Base-by-base conservation (phyloP, 2,888 invertebrate species). In the Pyrgus malvae region DNA sequence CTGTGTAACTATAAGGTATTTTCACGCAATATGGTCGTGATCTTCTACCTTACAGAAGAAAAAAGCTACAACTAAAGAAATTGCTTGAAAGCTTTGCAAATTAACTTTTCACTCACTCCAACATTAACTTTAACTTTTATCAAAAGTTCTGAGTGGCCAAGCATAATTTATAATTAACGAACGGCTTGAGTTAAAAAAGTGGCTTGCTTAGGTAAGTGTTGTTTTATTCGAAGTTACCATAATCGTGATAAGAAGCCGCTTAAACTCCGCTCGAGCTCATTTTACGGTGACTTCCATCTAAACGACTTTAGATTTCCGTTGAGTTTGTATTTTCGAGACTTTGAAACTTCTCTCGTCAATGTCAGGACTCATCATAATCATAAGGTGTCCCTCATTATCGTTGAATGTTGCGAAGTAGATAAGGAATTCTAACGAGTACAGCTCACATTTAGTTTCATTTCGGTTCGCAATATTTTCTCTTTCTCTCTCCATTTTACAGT, bases 321-420 rank as follows among this genome's bases (percentile, higher is more conserved):
- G 21, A 42, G 35, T 51, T 51, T 51, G 35, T 44, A 23, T 27
- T 53, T 38, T 19, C 44, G 29, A 16, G 38, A 38, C 19, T 51
- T 27, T 31, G 19, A 16, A 33, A 50, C 42, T 42, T 17, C n/a
- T 35, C 51, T 37, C 42, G 23, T 51, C 51, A 51, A 25, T 21
- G 51, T 51, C 51, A 51, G 25, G 17, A 21, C 8, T 27, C 16
- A 38, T 37, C 37, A 48, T 48, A 25, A 48, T 25, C 25, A 17
- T 19, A 45, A 38, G 27, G 45, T 37, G 42, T 37, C 27, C 44
- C 19, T 21, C 27, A 38, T n/a, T n/a, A 40, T 49, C 42, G 9
- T 9, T 7, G 33, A 37, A 53, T 53, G 29, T 38, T 37, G 9
- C 11, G 7, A 29, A 27, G 17, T 12, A 45, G 45, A 53, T 51